These are phyloP conservation scores for Temnothorax rugatulus DNA, from an alignment of 2,888 invertebrate species.

Conservation along the genomic window DNA sequence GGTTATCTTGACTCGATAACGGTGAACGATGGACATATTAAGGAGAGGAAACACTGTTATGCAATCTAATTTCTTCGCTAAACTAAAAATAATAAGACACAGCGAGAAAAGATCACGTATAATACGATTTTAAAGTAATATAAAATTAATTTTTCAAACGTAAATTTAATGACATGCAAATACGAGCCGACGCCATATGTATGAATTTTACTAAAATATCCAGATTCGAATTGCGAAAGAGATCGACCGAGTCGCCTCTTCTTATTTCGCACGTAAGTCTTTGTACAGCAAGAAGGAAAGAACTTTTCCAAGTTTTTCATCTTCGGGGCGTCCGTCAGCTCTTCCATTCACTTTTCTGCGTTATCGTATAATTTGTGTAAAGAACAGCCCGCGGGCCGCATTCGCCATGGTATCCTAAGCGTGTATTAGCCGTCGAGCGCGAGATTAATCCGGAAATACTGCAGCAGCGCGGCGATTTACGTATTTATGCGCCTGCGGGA, in stretches of 20 bases:
- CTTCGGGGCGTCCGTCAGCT: conserved; percentile 9
- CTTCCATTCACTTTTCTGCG: conserved; percentile 26
- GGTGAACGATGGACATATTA: not conserved
- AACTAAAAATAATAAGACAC: not conserved
- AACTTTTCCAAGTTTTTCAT: not conserved
- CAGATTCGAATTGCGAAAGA: not conserved
- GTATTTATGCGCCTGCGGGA: conserved; percentile 41
- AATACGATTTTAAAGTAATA: not conserved
- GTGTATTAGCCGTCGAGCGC: conserved; percentile 19
- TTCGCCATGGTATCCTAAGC: conserved; percentile 36
- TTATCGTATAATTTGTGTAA: conserved; percentile 38
- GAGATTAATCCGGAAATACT: conserved; percentile 50
- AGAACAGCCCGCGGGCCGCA: conserved; percentile 29
- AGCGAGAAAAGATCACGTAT: not conserved
- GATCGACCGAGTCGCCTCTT: not conserved
- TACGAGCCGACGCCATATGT: not conserved
- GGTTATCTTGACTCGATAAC: not conserved
- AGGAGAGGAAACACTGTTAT: not conserved
- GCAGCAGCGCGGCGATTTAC: conserved; percentile 39
- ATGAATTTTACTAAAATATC: not conserved
- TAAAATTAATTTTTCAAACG: not conserved
- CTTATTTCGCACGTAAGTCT: not conserved
- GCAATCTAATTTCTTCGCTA: conserved; percentile 1
- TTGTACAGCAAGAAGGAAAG: not conserved
- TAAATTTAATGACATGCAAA: not conserved